Conservation (phyloP, 2,888 invertebrate genomes). For the Mesorhabditis sp. region DNA sequence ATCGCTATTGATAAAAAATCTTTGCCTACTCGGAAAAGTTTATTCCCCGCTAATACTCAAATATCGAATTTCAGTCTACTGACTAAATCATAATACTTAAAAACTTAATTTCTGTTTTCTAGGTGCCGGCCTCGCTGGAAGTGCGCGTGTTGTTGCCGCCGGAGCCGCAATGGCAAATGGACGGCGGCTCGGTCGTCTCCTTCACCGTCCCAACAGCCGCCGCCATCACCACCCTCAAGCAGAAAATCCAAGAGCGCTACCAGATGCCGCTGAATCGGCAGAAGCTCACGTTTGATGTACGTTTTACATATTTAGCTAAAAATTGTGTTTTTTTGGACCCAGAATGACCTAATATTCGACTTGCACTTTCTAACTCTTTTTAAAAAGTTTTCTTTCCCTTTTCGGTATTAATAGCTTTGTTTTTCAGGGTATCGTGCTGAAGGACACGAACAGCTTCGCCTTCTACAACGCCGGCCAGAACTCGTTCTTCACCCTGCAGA, state of each 20-base stretch:
- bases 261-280: slow-evolving; percentile 95
- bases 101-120: neutral
- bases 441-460: slow-evolving; percentile 88
- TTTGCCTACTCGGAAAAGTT: too few relatives aligned
- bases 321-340: neutral
- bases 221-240: slow-evolving; percentile 79
- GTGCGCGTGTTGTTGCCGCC: slow-evolving; percentile 84
- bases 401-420: neutral
- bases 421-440: slow-evolving; percentile 87
- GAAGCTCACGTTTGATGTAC: slow-evolving; percentile 84
- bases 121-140: slow-evolving; percentile 63
- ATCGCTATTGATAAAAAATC: too few relatives aligned
- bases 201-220: slow-evolving; percentile 76
- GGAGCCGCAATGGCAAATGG: slow-evolving; percentile 89
- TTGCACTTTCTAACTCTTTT: too few relatives aligned
- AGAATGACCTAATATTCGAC: neutral
- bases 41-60: too few relatives aligned
- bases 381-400: too few relatives aligned
- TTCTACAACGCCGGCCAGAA: slow-evolving; percentile 89
- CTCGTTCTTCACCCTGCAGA: slow-evolving; percentile 78
- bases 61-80: too few relatives aligned
- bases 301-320: slow-evolving; percentile 13
- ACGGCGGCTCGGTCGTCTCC: slow-evolving; percentile 83
- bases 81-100: too few relatives aligned
- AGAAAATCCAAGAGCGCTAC: slow-evolving; percentile 77